A percentile compares a stretch with the other conserved stretches of the same genome.
These are phyloP conservation scores for Sternarchorhynchus goeldii DNA, from an alignment of 2,797 vertebrate species.

Conservation along the genomic window DNA sequence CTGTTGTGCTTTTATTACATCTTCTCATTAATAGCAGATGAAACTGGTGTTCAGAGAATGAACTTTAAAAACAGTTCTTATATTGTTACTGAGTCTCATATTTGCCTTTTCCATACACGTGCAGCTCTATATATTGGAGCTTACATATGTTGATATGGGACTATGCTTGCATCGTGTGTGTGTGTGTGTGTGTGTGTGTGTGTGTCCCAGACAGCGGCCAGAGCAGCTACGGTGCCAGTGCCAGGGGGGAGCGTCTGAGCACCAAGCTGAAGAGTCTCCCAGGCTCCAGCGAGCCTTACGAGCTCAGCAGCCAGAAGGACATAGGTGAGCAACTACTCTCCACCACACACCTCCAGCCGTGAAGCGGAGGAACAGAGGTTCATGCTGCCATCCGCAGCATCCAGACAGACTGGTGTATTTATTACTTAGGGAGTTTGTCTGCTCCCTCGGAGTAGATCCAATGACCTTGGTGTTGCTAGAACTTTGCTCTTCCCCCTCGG, in stretches of 20 bases:
- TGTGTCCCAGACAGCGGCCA: constrained; percentile 80
- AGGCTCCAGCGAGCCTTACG: constrained; percentile 86
- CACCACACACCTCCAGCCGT: too few species aligned
- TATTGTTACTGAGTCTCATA: too few species aligned
- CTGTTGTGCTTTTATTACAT: neutral
- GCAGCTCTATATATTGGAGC: neutral
- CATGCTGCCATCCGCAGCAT: too few species aligned
- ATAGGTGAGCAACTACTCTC: constrained; percentile 77
- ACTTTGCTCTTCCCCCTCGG: neutral
- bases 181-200: constrained; percentile 25
- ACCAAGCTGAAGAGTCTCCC: constrained; percentile 85
- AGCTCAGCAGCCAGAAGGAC: constrained; percentile 84
- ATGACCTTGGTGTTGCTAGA: neutral
- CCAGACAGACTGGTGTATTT: too few species aligned
- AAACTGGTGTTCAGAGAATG: neutral
- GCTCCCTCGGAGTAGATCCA: neutral
- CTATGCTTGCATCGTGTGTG: neutral
- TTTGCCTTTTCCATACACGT: neutral
- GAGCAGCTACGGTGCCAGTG: constrained; percentile 74
- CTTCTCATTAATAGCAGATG: neutral
- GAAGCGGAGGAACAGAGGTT: too few species aligned
- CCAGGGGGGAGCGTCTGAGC: constrained; percentile 85
- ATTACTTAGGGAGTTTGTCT: neutral
- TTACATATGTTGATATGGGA: neutral
- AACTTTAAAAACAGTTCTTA: too few species aligned